Conservation (phyloP, 2,888 invertebrate genomes). For the Plebejus anna region DNA sequence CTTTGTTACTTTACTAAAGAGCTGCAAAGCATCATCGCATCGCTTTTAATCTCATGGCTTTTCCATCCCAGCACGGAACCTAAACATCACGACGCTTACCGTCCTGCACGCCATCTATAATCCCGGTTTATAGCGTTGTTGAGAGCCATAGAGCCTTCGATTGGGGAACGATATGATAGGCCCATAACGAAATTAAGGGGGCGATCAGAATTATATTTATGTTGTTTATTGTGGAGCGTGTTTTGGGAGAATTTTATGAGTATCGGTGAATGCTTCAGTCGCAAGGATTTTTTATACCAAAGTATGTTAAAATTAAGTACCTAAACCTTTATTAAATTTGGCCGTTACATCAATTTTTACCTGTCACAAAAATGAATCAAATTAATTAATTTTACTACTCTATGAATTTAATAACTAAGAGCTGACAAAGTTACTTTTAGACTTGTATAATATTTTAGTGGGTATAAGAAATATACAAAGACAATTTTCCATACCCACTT, state of each 20-base stretch:
- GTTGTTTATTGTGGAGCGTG: background rate
- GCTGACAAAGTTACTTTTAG: no score
- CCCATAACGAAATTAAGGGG: background rate
- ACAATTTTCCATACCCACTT: background rate
- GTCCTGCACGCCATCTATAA: constrained; percentile 8
- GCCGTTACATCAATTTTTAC: no score
- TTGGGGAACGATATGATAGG: background rate
- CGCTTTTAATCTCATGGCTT: background rate
- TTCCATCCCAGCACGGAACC: background rate
- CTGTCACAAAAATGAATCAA: no score
- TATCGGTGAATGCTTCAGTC: no score
- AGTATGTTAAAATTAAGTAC: no score
- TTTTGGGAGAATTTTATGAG: background rate
- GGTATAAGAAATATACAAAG: background rate
- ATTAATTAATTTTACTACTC: no score
- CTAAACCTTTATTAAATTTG: no score
- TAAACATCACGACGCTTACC: background rate
- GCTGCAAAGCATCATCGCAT: no score
- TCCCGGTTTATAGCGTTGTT: background rate
- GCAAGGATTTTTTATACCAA: no score
- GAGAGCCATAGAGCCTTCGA: background rate
- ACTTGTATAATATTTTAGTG: no score
- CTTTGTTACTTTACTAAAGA: no score
- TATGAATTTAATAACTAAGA: no score
- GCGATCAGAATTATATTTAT: background rate